These are phyloP conservation scores for Automeris io DNA, from an alignment of 2,888 invertebrate genomes.

Conservation along the genomic window DNA sequence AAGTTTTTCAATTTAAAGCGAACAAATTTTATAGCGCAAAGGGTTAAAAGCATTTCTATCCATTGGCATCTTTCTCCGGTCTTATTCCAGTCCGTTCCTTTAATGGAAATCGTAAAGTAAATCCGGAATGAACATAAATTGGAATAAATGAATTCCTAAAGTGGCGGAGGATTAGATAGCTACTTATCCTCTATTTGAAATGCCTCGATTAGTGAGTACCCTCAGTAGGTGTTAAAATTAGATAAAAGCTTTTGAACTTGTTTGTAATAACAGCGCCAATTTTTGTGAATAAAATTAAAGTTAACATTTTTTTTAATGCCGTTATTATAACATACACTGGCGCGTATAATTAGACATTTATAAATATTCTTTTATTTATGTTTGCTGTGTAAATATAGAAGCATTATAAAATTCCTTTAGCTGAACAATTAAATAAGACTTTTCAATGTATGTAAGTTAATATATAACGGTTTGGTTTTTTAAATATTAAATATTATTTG, in stretches of 20 bases:
- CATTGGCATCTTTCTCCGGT: conserved; percentile 21
- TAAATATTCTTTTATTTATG: no score
- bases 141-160: conserved; percentile 33
- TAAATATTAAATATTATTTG: no score
- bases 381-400: no score
- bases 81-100: conserved; percentile 29
- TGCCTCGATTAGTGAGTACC: conserved; percentile 12
- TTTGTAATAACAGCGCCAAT: background rate
- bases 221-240: conserved; percentile 16
- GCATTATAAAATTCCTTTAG: no score
- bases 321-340: no score
- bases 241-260: conserved; percentile 19
- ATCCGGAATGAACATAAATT: conserved; percentile 31
- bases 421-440: no score
- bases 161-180: conserved; percentile 23
- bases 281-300: background rate
- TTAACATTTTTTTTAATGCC: no score
- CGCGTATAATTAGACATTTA: no score
- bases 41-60: conserved; percentile 22
- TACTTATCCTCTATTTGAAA: conserved; percentile 20
- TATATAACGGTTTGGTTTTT: no score
- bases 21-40: conserved; percentile 18
- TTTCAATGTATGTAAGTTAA: no score
- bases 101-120: conserved; percentile 48
- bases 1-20: conserved; percentile 16